Conservation (phyloP, 2,113 vertebrate species). For the Sorex araneus region DNA sequence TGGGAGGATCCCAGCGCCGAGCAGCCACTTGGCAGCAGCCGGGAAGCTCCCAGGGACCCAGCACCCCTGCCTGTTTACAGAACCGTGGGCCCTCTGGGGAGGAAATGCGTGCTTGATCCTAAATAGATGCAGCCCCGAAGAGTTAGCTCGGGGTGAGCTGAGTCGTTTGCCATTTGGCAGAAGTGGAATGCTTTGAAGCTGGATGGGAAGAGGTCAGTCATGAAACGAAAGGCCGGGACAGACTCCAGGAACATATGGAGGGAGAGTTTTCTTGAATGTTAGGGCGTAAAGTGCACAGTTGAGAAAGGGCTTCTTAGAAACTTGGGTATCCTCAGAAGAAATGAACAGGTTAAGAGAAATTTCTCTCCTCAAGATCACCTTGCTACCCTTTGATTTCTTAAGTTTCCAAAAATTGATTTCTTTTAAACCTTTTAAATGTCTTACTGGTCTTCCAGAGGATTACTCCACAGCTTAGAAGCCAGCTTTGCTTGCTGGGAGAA, state of each 20-base stretch:
- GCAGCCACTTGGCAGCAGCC: background rate
- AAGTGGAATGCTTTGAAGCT: slow-evolving; percentile 57
- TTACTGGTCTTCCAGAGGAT: slow-evolving; percentile 47
- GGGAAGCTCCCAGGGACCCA: background rate
- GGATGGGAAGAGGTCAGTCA: slow-evolving; percentile 32
- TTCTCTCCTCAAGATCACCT: background rate
- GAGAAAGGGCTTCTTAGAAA: slow-evolving; percentile 36
- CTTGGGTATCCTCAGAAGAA: background rate
- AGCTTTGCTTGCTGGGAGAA: too few relatives aligned
- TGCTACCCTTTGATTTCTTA: background rate
- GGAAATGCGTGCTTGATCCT: slow-evolving; percentile 6
- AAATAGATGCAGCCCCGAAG: slow-evolving; percentile 42
- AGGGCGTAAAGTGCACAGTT: slow-evolving; percentile 25
- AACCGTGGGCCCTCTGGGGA: background rate
- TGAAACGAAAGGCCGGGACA: slow-evolving; percentile 34
- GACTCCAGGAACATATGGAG: background rate
- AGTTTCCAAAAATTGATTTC: slow-evolving; percentile 41
- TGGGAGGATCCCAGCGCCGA: slow-evolving; percentile 44
- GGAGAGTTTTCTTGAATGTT: slow-evolving; percentile 51
- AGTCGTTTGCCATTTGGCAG: slow-evolving; percentile 31
- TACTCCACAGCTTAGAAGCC: too few relatives aligned
- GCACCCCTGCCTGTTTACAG: background rate
- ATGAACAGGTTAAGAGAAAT: slow-evolving; percentile 4
- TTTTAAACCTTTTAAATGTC: slow-evolving; percentile 2
- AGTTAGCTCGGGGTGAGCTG: background rate